Percentiles rank a stretch among this genome's conserved stretches.
Evolutionary conservation across 2,113 vertebrate species (phyloP).

Genomic region (Phoxinus phoxinus): DNA sequence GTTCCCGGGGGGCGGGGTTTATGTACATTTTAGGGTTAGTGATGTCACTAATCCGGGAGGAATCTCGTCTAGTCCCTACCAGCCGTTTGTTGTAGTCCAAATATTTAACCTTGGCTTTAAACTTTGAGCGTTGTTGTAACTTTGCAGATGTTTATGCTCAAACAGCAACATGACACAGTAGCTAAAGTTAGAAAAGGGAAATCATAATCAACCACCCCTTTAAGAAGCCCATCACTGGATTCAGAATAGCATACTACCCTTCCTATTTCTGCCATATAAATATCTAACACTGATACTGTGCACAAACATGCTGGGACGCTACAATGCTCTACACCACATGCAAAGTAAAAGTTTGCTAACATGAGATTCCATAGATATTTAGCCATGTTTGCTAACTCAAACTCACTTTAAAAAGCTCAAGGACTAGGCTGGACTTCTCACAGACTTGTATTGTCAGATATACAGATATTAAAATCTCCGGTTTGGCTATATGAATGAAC

Average conservation of each 20-base stretch:
- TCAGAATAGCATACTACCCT: not conserved
- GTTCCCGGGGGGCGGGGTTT: no score
- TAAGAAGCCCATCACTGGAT: not conserved
- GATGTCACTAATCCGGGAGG: no score
- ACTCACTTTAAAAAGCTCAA: not conserved
- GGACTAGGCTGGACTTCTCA: not conserved
- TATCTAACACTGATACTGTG: not conserved
- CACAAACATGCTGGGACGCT: not conserved
- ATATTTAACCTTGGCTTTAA: no score
- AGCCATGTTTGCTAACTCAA: not conserved
- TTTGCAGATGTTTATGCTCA: no score
- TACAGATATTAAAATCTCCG: not conserved
- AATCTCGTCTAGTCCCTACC: no score
- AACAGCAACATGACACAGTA: no score
- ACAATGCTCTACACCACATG: not conserved
- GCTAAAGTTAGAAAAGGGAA: no score
- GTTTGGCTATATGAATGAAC: not conserved
- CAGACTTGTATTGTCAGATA: not conserved
- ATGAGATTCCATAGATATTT: not conserved
- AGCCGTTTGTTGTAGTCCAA: no score
- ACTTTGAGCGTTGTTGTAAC: no score
- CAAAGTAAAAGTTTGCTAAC: not conserved
- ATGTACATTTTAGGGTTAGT: no score
- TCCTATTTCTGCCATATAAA: not conserved
- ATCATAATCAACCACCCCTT: not conserved